phyloP scores from a whole-genome alignment of 1,140 invertebrate genomes.

The Portunus trituberculatus region DNA sequence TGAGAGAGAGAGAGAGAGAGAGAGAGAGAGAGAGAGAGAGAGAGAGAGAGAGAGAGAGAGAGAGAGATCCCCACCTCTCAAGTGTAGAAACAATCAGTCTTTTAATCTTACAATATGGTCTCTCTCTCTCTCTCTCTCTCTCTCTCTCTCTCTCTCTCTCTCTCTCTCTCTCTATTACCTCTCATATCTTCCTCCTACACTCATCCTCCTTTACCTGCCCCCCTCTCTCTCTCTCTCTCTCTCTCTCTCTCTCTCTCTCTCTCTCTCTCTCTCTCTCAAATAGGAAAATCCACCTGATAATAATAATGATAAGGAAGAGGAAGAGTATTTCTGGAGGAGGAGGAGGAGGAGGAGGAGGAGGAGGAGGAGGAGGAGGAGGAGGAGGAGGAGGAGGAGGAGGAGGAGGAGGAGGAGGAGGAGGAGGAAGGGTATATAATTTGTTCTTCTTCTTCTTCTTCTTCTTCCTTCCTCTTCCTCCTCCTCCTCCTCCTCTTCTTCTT shows the following conservation, averaged over 20 bases:
- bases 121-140: background rate
- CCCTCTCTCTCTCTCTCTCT: slow-evolving; percentile 23
- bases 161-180: background rate
- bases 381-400: background rate
- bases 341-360: background rate
- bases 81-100: too few species aligned
- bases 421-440: background rate
- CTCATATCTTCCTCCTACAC: background rate
- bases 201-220: background rate
- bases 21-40: background rate
- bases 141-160: background rate
- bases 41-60: background rate
- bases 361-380: background rate
- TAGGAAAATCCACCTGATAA: background rate
- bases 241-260: background rate
- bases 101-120: too few species aligned
- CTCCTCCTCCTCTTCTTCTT: too few species aligned
- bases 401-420: background rate
- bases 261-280: background rate
- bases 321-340: background rate
- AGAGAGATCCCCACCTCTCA: background rate
- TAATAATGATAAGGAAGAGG: background rate
- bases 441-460: too few species aligned
- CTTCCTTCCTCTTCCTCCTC: too few species aligned
- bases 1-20: background rate